Evolutionary conservation across 2,888 invertebrate species (phyloP), one percentile per base, ranked within the genome.

Genomic region (Drosophila sordidapex): DNA sequence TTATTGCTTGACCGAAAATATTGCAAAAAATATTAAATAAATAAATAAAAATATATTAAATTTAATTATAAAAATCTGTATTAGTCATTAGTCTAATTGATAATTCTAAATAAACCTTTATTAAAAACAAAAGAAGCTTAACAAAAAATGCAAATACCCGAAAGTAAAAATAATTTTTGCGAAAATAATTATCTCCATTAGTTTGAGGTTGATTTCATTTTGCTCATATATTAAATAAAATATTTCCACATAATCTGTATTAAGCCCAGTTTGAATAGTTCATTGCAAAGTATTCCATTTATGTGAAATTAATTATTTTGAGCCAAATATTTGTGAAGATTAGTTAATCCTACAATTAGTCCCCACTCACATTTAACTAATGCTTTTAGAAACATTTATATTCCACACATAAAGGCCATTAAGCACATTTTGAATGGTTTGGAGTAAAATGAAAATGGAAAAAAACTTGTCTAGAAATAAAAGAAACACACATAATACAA

Each of bases 401-500:
- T 58, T 43, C 33, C 5, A 15, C 27, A 15, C 33, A 52, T 25
- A 64, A 65, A 53, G 56, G 53, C 61, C 67, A 70, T 78, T 71
- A 71, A 53, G 68, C 68, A 59, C 59, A 66, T 60, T 78, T 70
- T 61, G 59, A 56, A 65, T 70, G 59, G 64, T 52, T 43, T 43
- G 5, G 21, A 43, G 11, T 31, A 15, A 65, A 77, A 56, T n/a
- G 21, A 11, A 54, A 51, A 65, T 31, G 6, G 8, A 53, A 49
- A 53, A 36, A 48, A 59, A 59, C n/a, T 62, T 70, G 59, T 70
- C 56, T 76, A 71, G 74, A 77, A 74, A 71, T 76, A 52, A 73
- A 53, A 54, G 65, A 78, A 81, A 70, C 80, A 83, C 78, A 74
- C 75, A 80, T 86, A 86, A 86, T 82, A 83, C 83, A 80, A 88